Base-by-base conservation (phyloP, 1,140 invertebrate species). In the Eupeodes corollae region DNA sequence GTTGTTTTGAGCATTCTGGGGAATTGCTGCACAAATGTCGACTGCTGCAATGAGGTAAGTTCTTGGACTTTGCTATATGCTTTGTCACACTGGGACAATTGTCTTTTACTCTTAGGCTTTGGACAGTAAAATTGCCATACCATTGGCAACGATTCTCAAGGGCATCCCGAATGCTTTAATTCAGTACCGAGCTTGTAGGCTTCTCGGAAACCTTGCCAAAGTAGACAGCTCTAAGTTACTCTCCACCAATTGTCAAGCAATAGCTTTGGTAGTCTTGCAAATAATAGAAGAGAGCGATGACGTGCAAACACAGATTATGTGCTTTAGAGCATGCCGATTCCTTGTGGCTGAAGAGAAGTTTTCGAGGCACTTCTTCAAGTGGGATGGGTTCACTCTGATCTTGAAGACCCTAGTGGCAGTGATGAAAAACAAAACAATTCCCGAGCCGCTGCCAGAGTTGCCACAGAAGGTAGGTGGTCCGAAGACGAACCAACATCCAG, bases 1-100 rank as follows among this genome's bases (percentile, higher is more conserved):
- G 56, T 73, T 9, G 60, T 64, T 15, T 50, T 75, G 8, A 75
- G 73, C 49, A 74, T 75, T 55, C 58, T 75, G 41, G 74, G 70
- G 10, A 75, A 75, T 53, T 73, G 72, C 51, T 72, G 72, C 47
- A 67, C 73, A 13, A 67, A 74, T 43, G 55, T 58, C 10, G 53
- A 56, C 30, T 55, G 60, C 11, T 67, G 65, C 35, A 54, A 56
- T 30, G 61, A 67, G 57, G 63, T 67, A 35, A 54, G 51, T 52
- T n/a, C n/a, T n/a, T n/a, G 5, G 5, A 15, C n/a, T n/a, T 35
- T 35, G 12, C 3, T n/a, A 3, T 35, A 26, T 12, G 26, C n/a
- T 46, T 0, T 13, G 31, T 41, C 21, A 42, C n/a, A n/a, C n/a
- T n/a, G n/a, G n/a, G n/a, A 13, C 16, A 13, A 19, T 14, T 35